Evolutionary conservation across 2,888 invertebrate genomes (phyloP), one percentile per base, ranked within the genome.

Genomic region (Branchellion lobata): DNA sequence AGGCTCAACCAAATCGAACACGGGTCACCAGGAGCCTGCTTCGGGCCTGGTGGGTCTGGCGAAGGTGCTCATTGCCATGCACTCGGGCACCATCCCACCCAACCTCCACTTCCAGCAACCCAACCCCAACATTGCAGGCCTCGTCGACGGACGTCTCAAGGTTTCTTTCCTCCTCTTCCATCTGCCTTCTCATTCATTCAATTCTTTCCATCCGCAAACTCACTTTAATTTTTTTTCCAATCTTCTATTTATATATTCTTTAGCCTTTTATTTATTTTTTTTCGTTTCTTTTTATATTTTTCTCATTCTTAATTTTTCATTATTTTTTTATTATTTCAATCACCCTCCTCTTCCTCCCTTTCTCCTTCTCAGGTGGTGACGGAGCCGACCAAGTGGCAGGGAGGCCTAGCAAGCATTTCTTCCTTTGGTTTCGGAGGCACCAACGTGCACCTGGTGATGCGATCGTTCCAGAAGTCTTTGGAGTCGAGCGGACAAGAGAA

Each of bases 1-100:
- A 85, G 98, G 98, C 27, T 96, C 97, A 0, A 94, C 97, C 0
- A 99, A 99, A 88, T 96, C 96, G 31, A 99, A 98, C 89, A 96
- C 98, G 95, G 98, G 98, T 0, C 98, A 99, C 87, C 92, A 96
- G 1, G 98, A 99, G 88, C 94, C 96, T 31, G 89, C 89, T 18
- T 89, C 89, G 75, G 89, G 95, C 34, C 89, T 97, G 33, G 94
- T 95, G 86, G 93, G 95, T 0, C 89, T 97, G 82, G 94, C 94
- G 18, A 97, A 97, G 88, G 91, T 95, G 78, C 47, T 98, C 31
- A 91, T 98, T 81, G 93, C 96, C 24, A 96, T 98, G 94, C 95
- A 98, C 89, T 88, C 91, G 79, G 94, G 94, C 40, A 87, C 92
- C 47, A 93, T 99, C 83, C 98, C 98, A 0, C 92, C 90, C 29